These are phyloP conservation scores for Bursaphelenchus mucronatus DNA, from an alignment of 1,140 invertebrate genomes.

Conservation along the genomic window DNA sequence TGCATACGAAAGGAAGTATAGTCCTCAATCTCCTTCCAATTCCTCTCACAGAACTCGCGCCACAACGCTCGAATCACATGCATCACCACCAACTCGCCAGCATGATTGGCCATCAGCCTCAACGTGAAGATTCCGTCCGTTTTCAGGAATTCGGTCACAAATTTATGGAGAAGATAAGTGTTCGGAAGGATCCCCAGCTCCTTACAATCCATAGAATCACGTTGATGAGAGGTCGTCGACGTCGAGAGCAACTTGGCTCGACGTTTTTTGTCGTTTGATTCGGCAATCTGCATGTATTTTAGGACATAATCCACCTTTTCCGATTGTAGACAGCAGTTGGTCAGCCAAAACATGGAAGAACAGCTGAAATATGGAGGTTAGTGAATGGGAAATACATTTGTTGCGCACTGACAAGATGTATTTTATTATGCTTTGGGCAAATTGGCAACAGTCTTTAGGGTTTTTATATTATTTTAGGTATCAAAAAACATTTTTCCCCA, in stretches of 20 bases:
- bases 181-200: conserved; percentile 32
- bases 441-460: no score
- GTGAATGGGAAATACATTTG: conserved; percentile 8
- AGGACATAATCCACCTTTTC: conserved; percentile 57
- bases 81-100: conserved; percentile 62
- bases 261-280: conserved; percentile 38
- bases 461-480: no score
- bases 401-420: not conserved
- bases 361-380: conserved; percentile 31
- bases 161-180: conserved; percentile 52
- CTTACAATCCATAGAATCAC: conserved; percentile 27
- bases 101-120: conserved; percentile 64
- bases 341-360: conserved; percentile 57
- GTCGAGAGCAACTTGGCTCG: conserved; percentile 15
- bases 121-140: conserved; percentile 64
- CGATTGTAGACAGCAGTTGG: conserved; percentile 44
- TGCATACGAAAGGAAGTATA: conserved; percentile 22
- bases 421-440: conserved; percentile 6
- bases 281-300: conserved; percentile 59
- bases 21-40: conserved; percentile 50
- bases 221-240: not conserved
- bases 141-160: conserved; percentile 63
- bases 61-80: conserved; percentile 63
- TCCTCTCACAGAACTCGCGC: conserved; percentile 55
- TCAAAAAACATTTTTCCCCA: no score